Conservation (phyloP, 2,888 invertebrate genomes). For the Drosophila picticornis region DNA sequence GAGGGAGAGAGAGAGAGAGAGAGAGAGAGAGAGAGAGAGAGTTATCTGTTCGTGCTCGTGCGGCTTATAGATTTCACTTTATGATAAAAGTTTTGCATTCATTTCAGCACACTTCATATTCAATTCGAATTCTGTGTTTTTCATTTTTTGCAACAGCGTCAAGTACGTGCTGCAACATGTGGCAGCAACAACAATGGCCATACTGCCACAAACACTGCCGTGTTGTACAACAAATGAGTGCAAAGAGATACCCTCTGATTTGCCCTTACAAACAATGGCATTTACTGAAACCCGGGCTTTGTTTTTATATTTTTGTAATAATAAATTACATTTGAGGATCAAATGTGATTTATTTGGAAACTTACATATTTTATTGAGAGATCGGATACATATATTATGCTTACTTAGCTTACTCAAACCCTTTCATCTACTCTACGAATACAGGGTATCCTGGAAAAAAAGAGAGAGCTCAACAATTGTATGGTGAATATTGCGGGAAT, state of each 20-base stretch:
- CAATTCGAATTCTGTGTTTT: conserved; percentile 66
- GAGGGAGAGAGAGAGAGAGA: background rate
- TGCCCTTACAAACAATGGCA: background rate
- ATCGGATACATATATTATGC: background rate
- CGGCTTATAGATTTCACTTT: conserved; percentile 73
- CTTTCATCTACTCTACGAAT: background rate
- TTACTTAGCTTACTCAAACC: background rate
- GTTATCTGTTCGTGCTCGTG: conserved; percentile 39
- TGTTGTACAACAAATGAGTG: background rate
- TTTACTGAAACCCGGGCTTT: background rate
- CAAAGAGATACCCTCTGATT: conserved; percentile 15
- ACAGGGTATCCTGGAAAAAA: conserved; percentile 25
- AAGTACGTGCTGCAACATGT: conserved; percentile 65
- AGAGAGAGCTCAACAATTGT: conserved; percentile 57
- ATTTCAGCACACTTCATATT: conserved; percentile 71
- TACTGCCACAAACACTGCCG: conserved; percentile 20
- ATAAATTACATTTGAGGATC: background rate
- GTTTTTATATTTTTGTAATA: background rate
- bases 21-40: background rate
- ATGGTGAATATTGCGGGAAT: conserved; percentile 60
- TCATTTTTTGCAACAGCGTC: conserved; percentile 45
- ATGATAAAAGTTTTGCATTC: conserved; percentile 73
- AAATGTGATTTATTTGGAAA: no score
- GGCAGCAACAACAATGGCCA: conserved; percentile 49
- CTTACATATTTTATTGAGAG: background rate